Evolutionary conservation across 2,113 vertebrate species (phyloP).

Genomic region (Lampris incognitus): DNA sequence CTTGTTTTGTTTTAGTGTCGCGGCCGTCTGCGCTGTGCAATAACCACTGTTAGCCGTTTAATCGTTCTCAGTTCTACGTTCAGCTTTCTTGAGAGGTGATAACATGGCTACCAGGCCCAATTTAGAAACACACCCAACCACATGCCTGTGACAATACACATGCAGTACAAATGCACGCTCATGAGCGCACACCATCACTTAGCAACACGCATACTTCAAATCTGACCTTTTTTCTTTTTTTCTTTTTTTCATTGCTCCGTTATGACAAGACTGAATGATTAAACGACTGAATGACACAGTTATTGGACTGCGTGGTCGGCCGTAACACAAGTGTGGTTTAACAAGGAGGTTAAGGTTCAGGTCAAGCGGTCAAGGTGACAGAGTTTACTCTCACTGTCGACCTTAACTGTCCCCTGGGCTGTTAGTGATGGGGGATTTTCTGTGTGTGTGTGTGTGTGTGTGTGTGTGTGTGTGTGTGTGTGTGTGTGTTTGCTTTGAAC

Average conservation of each 20-base stretch:
- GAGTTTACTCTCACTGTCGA: conserved; percentile 46
- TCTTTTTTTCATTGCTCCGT: too few species aligned
- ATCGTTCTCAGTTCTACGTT: conserved; percentile 60
- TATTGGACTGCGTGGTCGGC: too few species aligned
- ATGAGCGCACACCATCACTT: conserved; percentile 10
- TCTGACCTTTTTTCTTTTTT: too few species aligned
- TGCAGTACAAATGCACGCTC: too few species aligned
- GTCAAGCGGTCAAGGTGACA: conserved; percentile 55
- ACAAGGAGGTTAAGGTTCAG: conserved; percentile 28
- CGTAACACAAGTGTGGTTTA: neutral
- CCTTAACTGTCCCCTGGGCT: conserved; percentile 53
- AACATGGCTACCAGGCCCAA: conserved; percentile 58
- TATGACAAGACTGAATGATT: too few species aligned
- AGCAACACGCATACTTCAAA: neutral
- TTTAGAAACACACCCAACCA: conserved; percentile 25
- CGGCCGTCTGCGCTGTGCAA: conserved; percentile 49
- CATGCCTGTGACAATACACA: conserved; percentile 10
- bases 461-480: conserved; percentile 37
- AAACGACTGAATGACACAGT: too few species aligned
- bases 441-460: neutral
- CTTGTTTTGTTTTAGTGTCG: conserved; percentile 56
- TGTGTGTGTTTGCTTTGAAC: conserved; percentile 45
- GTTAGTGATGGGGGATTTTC: conserved; percentile 24
- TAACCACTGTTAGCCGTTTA: conserved; percentile 70
- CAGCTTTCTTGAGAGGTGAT: conserved; percentile 63